Conservation (phyloP, 2,888 invertebrate species). For the Frankliniella intonsa region DNA sequence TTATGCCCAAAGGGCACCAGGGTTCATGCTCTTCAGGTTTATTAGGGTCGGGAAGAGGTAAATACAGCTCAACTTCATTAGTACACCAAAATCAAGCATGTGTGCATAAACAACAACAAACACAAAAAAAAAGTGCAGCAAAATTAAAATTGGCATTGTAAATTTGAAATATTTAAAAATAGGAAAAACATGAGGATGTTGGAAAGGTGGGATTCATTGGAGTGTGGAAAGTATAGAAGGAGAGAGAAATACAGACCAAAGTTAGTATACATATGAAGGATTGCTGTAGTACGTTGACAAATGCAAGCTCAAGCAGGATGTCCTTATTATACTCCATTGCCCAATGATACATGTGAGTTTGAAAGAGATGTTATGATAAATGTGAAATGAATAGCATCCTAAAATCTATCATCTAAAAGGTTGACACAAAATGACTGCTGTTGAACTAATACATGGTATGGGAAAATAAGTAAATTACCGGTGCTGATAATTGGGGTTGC, state of each 20-base stretch:
- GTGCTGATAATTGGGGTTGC: no score
- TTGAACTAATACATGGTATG: no score
- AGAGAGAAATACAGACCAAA: constrained; percentile 17
- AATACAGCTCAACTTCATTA: constrained; percentile 39
- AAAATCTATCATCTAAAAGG: no score
- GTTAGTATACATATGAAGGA: neutral
- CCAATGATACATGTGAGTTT: no score
- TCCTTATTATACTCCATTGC: no score
- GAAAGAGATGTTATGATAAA: no score
- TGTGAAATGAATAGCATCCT: no score
- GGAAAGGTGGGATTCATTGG: neutral
- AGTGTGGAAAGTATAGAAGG: neutral
- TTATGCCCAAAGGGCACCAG: constrained; percentile 69
- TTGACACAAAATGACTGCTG: no score
- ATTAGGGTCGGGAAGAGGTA: constrained; percentile 80
- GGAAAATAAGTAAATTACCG: no score
- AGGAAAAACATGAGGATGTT: neutral
- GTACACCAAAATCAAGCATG: neutral
- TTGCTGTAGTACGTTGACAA: neutral
- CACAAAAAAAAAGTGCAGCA: constrained; percentile 32
- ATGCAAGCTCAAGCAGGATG: neutral
- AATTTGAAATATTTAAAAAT: constrained; percentile 33
- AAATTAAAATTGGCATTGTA: constrained; percentile 36
- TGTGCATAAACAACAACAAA: neutral
- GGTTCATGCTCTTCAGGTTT: constrained; percentile 87